A percentile compares a stretch with the other conserved stretches of the same genome.
Conservation (phyloP, 2,888 invertebrate genomes). For the Hesperia comma region DNA sequence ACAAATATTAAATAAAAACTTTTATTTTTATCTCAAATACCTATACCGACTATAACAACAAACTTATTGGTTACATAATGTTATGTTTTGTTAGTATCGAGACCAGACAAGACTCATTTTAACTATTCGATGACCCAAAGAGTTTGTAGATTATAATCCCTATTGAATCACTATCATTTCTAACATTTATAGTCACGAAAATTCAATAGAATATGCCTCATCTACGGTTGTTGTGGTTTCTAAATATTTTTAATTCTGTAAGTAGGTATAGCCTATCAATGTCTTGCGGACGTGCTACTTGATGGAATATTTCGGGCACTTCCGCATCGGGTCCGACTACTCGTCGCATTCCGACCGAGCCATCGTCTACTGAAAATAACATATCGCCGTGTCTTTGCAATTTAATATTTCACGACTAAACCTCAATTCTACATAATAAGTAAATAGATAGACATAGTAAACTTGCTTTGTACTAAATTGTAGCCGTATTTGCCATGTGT, state of each 20-base stretch:
- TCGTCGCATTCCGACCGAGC: constrained; percentile 66
- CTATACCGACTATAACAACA: not conserved
- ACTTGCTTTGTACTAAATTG: too few species aligned
- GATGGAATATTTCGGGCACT: constrained; percentile 78
- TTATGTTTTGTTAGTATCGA: not conserved
- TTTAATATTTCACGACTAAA: not conserved
- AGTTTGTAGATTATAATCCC: not conserved
- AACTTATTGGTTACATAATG: not conserved
- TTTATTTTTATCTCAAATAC: not conserved
- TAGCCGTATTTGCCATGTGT: too few species aligned
- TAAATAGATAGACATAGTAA: too few species aligned
- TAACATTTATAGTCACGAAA: too few species aligned
- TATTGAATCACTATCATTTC: too few species aligned
- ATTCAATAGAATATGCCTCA: too few species aligned
- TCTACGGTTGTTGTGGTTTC: not conserved
- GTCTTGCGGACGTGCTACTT: constrained; percentile 49
- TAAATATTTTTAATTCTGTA: not conserved
- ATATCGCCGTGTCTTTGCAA: constrained; percentile 1
- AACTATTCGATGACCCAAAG: not conserved
- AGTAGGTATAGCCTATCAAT: not conserved
- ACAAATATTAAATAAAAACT: not conserved
- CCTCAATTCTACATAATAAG: not conserved
- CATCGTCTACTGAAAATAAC: constrained; percentile 41
- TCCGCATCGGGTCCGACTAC: constrained; percentile 72
- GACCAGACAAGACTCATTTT: not conserved